These are phyloP conservation scores for Garrulus glandarius DNA, from an alignment of 2,797 vertebrate genomes.

Conservation along the genomic window DNA sequence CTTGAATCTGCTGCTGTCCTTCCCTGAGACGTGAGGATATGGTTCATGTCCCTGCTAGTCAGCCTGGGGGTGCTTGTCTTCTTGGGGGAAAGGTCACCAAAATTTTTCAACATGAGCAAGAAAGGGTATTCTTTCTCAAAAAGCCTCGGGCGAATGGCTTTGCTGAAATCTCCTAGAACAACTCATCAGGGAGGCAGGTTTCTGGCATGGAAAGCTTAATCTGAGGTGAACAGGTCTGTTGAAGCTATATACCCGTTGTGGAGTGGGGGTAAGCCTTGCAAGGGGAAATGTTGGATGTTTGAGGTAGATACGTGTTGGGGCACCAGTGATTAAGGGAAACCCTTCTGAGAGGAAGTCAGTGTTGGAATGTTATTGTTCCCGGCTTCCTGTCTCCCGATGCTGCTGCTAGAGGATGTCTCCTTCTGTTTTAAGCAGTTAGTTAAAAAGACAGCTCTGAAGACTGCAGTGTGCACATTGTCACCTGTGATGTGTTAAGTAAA, in stretches of 20 bases:
- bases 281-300: background rate
- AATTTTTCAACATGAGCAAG: background rate
- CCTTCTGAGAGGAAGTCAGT: background rate
- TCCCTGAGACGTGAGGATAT: background rate
- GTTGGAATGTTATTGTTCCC: background rate
- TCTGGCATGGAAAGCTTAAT: background rate
- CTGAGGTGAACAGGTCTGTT: background rate
- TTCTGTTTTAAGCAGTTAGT: background rate
- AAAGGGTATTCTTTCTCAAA: background rate
- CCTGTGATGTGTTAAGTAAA: background rate
- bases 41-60: background rate
- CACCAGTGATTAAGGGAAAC: background rate
- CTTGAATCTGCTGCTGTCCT: background rate
- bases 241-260: fast-evolving
- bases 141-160: background rate
- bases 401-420: background rate
- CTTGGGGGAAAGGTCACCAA: background rate
- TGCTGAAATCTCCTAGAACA: background rate
- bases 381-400: background rate
- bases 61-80: background rate
- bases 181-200: background rate
- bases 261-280: background rate
- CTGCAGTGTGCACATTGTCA: background rate
- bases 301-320: background rate
- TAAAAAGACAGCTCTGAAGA: background rate